Evolutionary conservation across 2,113 vertebrate genomes (phyloP), one percentile per base, ranked within the genome.

Genomic region (Microtus ochrogaster): DNA sequence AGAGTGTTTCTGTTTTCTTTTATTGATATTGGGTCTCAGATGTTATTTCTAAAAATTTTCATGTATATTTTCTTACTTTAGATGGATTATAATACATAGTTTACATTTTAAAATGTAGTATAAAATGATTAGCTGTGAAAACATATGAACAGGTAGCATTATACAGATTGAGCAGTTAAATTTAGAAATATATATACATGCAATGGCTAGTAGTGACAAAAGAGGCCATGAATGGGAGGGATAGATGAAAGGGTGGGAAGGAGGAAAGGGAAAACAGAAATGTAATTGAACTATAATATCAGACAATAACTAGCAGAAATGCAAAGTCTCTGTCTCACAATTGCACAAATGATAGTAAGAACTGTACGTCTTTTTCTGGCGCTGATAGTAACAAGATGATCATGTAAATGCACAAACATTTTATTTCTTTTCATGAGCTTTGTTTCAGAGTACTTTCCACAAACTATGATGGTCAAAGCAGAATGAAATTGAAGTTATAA

Each of bases 401-500:
- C 70, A 84, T 96, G 94, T 73, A 81, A 77, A 73, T 39, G 24
- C 78, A 72, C n/a, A 22, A 76, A 87, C 28, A 76, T 68, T 90
- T 70, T 87, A 58, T 95, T 89, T 94, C 36, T 89, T 85, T 78
- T 93, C 26, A 49, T 65, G 11, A 84, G 14, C 5, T 91, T 77
- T 96, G 30, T 61, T 86, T 66, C 8, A 89, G 36, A 94, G 7
- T 85, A 19, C 11, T 65, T 95, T 92, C 36, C 30, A 95, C 95
- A 95, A 73, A 73, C n/a, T 58, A 91, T 36, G 55, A 73, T n/a
- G 14, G 33, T 52, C 41, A 90, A 78, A 91, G 2, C 5, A 91
- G 19, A 58, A 14, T 89, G 74, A 90, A 91, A 97, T 83, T 88
- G 33, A 92, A 96, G 44, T 92, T 92, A 78, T 86, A 92, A 96